These are phyloP conservation scores for Cetoscarus ocellatus DNA, from an alignment of 2,797 vertebrate genomes.

Conservation along the genomic window DNA sequence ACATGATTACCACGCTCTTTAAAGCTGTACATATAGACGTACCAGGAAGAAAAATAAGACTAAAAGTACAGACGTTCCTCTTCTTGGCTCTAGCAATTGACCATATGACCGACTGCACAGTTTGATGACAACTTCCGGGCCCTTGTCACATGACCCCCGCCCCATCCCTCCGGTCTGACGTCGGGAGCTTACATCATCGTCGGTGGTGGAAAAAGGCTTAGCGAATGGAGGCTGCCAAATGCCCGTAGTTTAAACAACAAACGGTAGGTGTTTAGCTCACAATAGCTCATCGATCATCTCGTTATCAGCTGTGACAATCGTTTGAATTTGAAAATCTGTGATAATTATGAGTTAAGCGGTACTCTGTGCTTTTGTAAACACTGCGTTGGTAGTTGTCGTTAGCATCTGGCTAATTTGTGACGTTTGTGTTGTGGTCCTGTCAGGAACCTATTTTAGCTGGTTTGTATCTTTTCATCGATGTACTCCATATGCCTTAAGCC, in stretches of 20 bases:
- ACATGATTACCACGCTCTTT: slow-evolving; percentile 57
- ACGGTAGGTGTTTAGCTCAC: slow-evolving; percentile 56
- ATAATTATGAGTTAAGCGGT: background rate
- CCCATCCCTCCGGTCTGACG: slow-evolving; percentile 55
- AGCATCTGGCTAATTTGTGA: too few species aligned
- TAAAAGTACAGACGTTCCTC: accelerated
- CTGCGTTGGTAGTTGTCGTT: slow-evolving; percentile 21
- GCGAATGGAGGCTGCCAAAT: slow-evolving; percentile 75
- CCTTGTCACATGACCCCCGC: slow-evolving; percentile 57
- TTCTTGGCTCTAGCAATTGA: background rate
- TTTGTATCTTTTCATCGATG: too few species aligned
- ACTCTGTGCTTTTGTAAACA: slow-evolving; percentile 7
- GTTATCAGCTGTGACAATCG: accelerated
- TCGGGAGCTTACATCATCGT: slow-evolving; percentile 22
- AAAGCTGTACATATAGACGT: background rate
- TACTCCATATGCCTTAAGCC: too few species aligned
- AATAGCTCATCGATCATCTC: accelerated
- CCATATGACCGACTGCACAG: slow-evolving; percentile 17
- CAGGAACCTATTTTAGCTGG: too few species aligned
- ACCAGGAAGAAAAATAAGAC: background rate
- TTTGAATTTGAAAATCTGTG: accelerated
- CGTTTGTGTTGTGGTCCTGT: too few species aligned
- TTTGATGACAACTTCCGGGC: slow-evolving; percentile 56
- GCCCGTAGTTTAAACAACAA: slow-evolving; percentile 48
- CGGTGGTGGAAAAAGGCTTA: slow-evolving; percentile 66